Conservation (phyloP, 2,888 invertebrate species). For the Caenorhabditis sp. region DNA sequence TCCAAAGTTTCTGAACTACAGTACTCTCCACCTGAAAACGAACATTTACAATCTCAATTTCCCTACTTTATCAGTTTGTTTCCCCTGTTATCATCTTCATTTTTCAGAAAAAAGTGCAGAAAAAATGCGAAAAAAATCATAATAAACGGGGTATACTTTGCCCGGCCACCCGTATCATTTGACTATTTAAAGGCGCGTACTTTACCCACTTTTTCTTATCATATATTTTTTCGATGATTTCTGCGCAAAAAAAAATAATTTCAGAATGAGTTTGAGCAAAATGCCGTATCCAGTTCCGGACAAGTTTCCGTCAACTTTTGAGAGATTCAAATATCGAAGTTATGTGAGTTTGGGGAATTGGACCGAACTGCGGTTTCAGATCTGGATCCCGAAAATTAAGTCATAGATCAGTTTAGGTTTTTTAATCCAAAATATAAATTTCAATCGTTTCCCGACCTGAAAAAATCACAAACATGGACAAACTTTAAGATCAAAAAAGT, state of each 20-base stretch:
- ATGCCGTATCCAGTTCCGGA: conserved; percentile 1
- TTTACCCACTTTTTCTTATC: not conserved
- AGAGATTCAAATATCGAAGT: conserved; percentile 29
- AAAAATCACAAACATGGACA: not conserved
- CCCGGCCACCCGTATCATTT: not conserved
- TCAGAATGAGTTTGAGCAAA: not conserved
- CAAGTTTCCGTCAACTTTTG: not conserved
- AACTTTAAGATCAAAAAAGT: conserved; percentile 5
- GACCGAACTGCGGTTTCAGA: not conserved
- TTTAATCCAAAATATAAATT: not conserved
- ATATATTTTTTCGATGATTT: not conserved
- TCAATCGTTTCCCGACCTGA: conserved; percentile 1
- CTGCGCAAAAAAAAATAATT: not conserved
- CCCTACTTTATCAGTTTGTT: no score
- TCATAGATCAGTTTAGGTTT: conserved; percentile 1
- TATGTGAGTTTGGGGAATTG: conserved; percentile 31
- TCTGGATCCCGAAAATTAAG: conserved; percentile 5
- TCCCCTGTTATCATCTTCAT: no score
- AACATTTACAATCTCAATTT: no score
- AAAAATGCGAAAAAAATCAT: not conserved
- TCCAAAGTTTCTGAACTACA: no score
- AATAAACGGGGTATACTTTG: not conserved
- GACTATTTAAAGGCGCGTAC: not conserved
- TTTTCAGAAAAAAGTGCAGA: not conserved
- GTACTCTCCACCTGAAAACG: no score